These are phyloP conservation scores for Malthinus seriepunctatus DNA, from an alignment of 2,888 invertebrate genomes.

Conservation along the genomic window DNA sequence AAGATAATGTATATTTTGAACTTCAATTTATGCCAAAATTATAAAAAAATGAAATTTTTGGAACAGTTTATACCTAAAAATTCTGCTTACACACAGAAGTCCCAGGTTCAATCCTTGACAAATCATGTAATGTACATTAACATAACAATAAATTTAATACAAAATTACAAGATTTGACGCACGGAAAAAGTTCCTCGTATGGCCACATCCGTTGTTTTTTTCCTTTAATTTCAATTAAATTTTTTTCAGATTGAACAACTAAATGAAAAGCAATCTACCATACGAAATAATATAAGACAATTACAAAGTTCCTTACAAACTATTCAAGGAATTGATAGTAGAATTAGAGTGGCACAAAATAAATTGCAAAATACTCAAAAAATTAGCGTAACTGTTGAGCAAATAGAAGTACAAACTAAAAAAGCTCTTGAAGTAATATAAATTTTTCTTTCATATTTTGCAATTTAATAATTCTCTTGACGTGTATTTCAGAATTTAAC, in stretches of 20 bases:
- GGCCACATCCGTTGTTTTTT: too few relatives aligned
- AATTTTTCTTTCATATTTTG: neutral
- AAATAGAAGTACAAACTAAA: conserved; percentile 44
- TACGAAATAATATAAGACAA: conserved; percentile 17
- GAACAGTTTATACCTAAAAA: too few relatives aligned
- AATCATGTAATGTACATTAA: too few relatives aligned
- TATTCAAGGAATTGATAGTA: conserved; percentile 22
- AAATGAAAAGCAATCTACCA: conserved; percentile 32
- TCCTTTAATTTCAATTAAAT: too few relatives aligned
- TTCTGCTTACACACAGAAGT: too few relatives aligned
- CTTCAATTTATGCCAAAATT: too few relatives aligned
- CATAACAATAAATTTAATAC: too few relatives aligned
- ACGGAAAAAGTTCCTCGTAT: too few relatives aligned
- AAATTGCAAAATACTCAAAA: conserved; percentile 26
- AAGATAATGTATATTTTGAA: too few relatives aligned
- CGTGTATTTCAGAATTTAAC: conserved; percentile 32
- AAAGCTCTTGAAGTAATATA: conserved; percentile 38
- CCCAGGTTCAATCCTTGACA: too few relatives aligned
- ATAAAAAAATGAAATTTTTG: too few relatives aligned
- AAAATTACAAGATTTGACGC: too few relatives aligned
- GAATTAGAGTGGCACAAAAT: conserved; percentile 25
- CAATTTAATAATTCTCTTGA: conserved; percentile 1
- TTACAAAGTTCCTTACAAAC: conserved; percentile 22
- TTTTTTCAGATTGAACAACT: conserved; percentile 35
- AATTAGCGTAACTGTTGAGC: conserved; percentile 21